Conservation (phyloP, 2,797 vertebrate species). For the Melopsittacus undulatus region DNA sequence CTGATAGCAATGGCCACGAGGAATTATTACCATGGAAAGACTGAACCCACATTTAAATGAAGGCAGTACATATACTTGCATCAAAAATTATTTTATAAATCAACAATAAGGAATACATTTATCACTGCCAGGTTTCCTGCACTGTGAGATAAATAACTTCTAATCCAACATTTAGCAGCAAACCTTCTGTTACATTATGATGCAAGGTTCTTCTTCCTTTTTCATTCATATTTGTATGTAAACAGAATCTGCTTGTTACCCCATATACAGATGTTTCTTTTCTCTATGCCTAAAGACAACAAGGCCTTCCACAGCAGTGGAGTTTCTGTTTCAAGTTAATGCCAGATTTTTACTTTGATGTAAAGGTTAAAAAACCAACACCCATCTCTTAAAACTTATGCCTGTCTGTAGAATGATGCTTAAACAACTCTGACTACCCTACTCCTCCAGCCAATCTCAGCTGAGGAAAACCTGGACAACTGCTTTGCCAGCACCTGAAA, state of each 20-base stretch:
- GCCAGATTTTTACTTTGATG: not conserved
- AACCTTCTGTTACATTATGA: not conserved
- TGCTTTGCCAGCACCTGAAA: not conserved
- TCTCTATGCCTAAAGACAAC: not conserved
- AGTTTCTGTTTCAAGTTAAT: not conserved
- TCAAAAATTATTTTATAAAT: not conserved
- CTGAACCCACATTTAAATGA: not conserved
- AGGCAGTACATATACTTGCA: not conserved
- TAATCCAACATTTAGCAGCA: conserved; percentile 17
- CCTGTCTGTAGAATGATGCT: not conserved
- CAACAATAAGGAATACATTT: not conserved
- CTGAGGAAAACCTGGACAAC: not conserved
- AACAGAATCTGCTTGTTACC: conserved; percentile 33
- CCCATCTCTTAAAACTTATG: not conserved
- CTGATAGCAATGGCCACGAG: not conserved
- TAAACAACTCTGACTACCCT: not conserved
- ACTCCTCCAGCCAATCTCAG: not conserved
- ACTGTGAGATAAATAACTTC: not conserved
- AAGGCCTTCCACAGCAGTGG: not conserved
- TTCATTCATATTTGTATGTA: not conserved
- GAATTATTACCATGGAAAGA: not conserved
- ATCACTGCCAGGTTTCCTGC: not conserved
- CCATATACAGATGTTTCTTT: conserved; percentile 24
- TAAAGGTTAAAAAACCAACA: not conserved
- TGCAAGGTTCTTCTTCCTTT: conserved; percentile 5